Base-by-base conservation (phyloP, 2,888 invertebrate genomes). In the Temnothorax ravouxi region DNA sequence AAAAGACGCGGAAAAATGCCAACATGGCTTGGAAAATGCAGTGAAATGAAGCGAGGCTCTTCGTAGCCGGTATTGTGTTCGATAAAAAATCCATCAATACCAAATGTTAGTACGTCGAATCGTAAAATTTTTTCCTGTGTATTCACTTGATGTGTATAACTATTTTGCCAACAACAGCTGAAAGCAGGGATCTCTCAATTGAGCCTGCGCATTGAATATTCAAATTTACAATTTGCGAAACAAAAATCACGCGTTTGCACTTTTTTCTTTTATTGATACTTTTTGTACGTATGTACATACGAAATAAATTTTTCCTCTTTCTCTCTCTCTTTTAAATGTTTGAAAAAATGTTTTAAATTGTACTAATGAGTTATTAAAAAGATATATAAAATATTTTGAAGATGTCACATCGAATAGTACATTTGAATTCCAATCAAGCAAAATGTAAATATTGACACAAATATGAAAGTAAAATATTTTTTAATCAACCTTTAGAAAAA, bases 1-100 rank as follows among this genome's bases (percentile, higher is more conserved):
- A 80, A 80, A 77, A 83, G 64, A 50, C 8, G 50, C 13, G 50
- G 38, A 61, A 59, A 69, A 71, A 69, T 71, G 64, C 67, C 61
- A 69, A 62, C 18, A 9, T 54, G 59, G 25, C 18, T 66, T 38
- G 18, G 25, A 61, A 76, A 76, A 64, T 50, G n/a, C 47, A 62
- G n/a, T 44, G 29, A 75, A 75, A 29, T 34, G n/a, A 82, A 21
- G 54, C 50, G 34, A 61, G 13, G 50, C 13, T 52, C n/a, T 54
- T 41, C 15, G 54, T 41, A 21, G 11, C 9, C 5, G 8, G 11
- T 38, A 52, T 38, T 25, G 18, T 25, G 18, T 44, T 18, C 18
- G 6, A 67, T 18, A 25, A 29, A 29, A 29, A 77, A 66, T 38
- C 1, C 0, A 4, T 54, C n/a, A 29, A n/a, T 41, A 66, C 15